phyloP scores from a whole-genome alignment of 2,113 vertebrate species.

The Indicator indicator region DNA sequence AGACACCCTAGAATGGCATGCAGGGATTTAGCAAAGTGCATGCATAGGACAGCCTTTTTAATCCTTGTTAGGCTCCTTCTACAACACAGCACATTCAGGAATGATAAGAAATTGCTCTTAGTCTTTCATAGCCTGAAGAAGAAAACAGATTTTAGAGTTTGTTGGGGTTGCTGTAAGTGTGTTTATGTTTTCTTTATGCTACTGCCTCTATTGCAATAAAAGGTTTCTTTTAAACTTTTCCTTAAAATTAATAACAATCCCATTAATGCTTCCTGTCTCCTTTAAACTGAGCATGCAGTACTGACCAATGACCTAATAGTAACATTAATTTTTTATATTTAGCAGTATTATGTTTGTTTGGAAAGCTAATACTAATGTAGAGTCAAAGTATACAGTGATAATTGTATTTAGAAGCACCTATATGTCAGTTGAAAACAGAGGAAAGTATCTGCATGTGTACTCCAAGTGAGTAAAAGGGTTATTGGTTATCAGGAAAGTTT shows the following conservation, averaged over 20 bases:
- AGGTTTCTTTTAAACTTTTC: slow-evolving; percentile 42
- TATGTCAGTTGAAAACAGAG: slow-evolving; percentile 25
- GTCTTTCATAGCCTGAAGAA: slow-evolving; percentile 11
- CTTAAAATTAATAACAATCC: not conserved
- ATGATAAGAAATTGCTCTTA: slow-evolving; percentile 46
- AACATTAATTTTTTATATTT: slow-evolving; percentile 49
- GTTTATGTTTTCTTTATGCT: slow-evolving; percentile 40
- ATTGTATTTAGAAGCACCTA: slow-evolving; percentile 41
- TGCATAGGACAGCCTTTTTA: slow-evolving; percentile 65
- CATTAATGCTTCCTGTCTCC: slow-evolving; percentile 38
- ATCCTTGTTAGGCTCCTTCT: slow-evolving; percentile 60
- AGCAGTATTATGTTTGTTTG: slow-evolving; percentile 39
- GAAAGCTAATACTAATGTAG: slow-evolving; percentile 35
- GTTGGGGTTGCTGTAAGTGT: not conserved
- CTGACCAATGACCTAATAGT: slow-evolving; percentile 61
- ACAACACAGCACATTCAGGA: slow-evolving; percentile 52
- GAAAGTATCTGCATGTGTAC: not conserved
- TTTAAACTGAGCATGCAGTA: slow-evolving; percentile 48
- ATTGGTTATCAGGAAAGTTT: slow-evolving; percentile 18
- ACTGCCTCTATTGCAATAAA: not conserved
- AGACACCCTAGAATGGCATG: slow-evolving; percentile 61
- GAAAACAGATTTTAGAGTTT: slow-evolving; percentile 28
- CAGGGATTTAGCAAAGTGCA: slow-evolving; percentile 68
- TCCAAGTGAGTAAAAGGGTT: slow-evolving; percentile 4
- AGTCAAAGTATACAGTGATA: slow-evolving; percentile 20